Evolutionary conservation across 2,888 invertebrate genomes (phyloP).

Genomic region (Empis livida): DNA sequence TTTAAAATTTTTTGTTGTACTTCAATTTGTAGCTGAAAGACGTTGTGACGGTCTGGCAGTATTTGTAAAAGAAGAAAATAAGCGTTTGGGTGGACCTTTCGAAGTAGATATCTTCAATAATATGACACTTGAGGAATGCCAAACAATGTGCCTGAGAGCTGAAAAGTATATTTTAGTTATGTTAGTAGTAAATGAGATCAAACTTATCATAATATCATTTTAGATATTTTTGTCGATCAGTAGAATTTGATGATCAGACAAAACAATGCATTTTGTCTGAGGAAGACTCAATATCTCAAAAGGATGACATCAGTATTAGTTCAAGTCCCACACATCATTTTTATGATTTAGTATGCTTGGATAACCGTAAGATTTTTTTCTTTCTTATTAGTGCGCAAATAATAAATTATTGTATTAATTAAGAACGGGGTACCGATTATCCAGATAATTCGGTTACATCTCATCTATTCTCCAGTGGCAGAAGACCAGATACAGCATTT

Average conservation of each 20-base stretch:
- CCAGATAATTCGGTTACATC: constrained; percentile 77
- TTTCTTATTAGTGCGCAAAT: background rate
- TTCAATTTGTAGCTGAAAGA: constrained; percentile 61
- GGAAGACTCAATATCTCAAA: constrained; percentile 81
- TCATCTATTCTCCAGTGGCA: constrained; percentile 68
- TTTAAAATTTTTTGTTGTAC: too few species aligned
- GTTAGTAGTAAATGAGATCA: background rate
- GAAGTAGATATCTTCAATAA: constrained; percentile 79
- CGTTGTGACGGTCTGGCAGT: constrained; percentile 77
- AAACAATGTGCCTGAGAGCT: constrained; percentile 72
- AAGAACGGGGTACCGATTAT: constrained; percentile 79
- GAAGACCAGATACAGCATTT: constrained; percentile 79
- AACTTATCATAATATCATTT: constrained; percentile 11
- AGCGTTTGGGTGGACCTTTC: constrained; percentile 74
- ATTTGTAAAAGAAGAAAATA: constrained; percentile 82
- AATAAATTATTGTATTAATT: constrained; percentile 22
- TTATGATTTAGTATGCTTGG: constrained; percentile 78
- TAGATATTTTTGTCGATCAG: constrained; percentile 74
- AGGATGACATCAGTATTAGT: constrained; percentile 74
- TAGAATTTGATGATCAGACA: constrained; percentile 79
- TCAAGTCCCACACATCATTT: constrained; percentile 77
- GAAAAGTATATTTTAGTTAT: constrained; percentile 48
- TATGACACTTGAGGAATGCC: constrained; percentile 76
- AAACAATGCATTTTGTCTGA: constrained; percentile 80
- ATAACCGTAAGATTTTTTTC: constrained; percentile 62